Percentiles rank a stretch among this genome's conserved stretches.
Evolutionary conservation across 2,797 vertebrate species (phyloP).

Genomic region (Taenioides sp.): DNA sequence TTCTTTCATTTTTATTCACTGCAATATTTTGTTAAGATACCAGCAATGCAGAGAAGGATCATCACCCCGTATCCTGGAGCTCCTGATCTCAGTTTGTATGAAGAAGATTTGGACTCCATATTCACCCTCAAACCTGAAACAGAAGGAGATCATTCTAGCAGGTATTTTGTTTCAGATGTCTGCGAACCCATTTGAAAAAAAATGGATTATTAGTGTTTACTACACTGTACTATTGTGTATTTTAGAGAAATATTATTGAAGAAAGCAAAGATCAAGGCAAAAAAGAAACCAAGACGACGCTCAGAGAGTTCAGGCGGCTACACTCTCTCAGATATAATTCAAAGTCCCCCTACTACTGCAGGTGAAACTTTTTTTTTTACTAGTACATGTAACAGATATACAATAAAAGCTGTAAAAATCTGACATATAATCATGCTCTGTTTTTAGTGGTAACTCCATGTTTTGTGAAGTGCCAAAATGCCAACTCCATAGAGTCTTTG

Average conservation of each 20-base stretch:
- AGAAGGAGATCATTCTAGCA: constrained; percentile 80
- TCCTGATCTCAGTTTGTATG: constrained; percentile 89
- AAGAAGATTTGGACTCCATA: constrained; percentile 80
- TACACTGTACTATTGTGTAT: background rate
- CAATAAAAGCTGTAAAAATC: background rate
- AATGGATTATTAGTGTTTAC: background rate
- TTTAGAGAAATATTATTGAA: constrained; percentile 87
- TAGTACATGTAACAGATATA: background rate
- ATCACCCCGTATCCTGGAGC: constrained; percentile 91
- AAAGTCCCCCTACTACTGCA: constrained; percentile 85
- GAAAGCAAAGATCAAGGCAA: constrained; percentile 90
- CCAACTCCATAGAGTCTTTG: constrained; percentile 92
- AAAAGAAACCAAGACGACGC: constrained; percentile 90
- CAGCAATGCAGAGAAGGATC: constrained; percentile 91
- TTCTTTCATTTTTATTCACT: background rate
- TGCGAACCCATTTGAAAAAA: background rate
- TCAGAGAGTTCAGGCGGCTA: constrained; percentile 96
- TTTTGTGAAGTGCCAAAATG: constrained; percentile 82
- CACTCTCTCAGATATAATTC: constrained; percentile 92
- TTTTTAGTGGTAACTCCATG: constrained; percentile 61
- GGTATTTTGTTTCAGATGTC: constrained; percentile 60
- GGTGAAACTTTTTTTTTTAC: constrained; percentile 65
- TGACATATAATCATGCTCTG: background rate
- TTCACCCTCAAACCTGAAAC: constrained; percentile 79
- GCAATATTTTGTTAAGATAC: constrained; percentile 79